Evolutionary conservation across 2,888 invertebrate genomes (phyloP).

Genomic region (Acanthacorydalis orientalis): DNA sequence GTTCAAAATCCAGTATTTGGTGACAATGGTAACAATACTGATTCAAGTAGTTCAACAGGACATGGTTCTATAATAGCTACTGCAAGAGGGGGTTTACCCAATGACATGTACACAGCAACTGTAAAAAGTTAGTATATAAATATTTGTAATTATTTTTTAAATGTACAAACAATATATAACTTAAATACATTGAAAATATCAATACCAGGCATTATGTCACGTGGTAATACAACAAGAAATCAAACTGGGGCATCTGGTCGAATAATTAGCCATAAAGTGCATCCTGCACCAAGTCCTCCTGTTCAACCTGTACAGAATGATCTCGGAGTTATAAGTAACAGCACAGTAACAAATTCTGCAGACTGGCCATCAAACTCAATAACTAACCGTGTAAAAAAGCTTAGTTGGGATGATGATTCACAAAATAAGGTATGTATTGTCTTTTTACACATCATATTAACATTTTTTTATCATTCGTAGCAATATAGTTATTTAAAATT

Average conservation of each 20-base stretch:
- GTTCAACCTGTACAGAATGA: conserved; percentile 5
- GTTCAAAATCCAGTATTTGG: conserved; percentile 5
- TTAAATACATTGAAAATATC: conserved; percentile 2
- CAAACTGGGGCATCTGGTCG: conserved; percentile 11
- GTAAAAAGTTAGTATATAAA: conserved; percentile 33
- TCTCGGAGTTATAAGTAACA: conserved; percentile 1
- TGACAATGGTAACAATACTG: conserved; percentile 29
- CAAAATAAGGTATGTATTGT: conserved; percentile 16
- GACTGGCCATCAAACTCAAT: conserved; percentile 53
- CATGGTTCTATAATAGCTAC: conserved; percentile 23
- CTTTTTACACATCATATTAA: too few relatives aligned
- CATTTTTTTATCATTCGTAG: too few relatives aligned
- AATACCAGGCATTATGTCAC: conserved; percentile 28
- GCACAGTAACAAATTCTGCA: conserved; percentile 25
- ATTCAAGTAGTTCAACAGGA: conserved; percentile 28
- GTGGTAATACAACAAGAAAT: conserved; percentile 24
- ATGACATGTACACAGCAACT: conserved; percentile 35
- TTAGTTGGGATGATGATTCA: conserved; percentile 57
- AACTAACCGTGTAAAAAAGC: conserved; percentile 55
- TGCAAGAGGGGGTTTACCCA: conserved; percentile 23
- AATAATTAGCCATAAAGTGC: conserved; percentile 27
- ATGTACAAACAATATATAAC: neutral
- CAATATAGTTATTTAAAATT: too few relatives aligned
- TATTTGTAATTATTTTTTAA: neutral
- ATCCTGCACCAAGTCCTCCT: conserved; percentile 26